These are phyloP conservation scores for Nephila pilipes DNA, from an alignment of 1,140 invertebrate genomes.

Conservation along the genomic window DNA sequence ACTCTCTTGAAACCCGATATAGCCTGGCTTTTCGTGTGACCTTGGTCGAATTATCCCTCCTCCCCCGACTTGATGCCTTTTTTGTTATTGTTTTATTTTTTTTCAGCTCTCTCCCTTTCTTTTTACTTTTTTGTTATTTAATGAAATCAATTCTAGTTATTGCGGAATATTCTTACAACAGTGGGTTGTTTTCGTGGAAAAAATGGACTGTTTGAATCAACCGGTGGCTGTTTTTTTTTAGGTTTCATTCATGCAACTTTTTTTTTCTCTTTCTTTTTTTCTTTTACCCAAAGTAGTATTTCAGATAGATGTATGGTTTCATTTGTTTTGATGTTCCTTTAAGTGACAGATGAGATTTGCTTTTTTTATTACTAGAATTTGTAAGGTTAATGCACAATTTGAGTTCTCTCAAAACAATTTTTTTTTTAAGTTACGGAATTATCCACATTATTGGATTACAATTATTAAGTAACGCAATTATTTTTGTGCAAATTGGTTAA, in stretches of 20 bases:
- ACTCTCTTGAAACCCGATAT: slow-evolving; percentile 61
- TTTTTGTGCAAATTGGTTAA: no score
- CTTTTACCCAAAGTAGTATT: no score
- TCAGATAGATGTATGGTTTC: no score
- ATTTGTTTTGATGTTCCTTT: no score
- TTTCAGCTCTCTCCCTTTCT: neutral
- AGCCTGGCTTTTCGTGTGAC: slow-evolving; percentile 50
- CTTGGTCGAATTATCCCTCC: slow-evolving; percentile 55
- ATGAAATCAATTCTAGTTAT: neutral
- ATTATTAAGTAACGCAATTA: no score
- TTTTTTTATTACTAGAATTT: no score
- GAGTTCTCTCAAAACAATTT: no score
- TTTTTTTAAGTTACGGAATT: no score
- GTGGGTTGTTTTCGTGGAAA: neutral
- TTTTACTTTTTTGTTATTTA: neutral
- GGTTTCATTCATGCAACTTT: neutral
- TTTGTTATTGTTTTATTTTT: slow-evolving; percentile 1
- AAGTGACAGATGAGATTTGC: no score
- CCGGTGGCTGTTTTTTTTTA: neutral
- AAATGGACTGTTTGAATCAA: neutral
- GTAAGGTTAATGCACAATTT: no score
- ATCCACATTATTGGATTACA: no score
- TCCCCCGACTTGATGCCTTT: neutral
- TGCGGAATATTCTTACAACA: neutral
- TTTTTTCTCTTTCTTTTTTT: neutral